A percentile compares a stretch with the other conserved stretches of the same genome.
Evolutionary conservation across 1,140 invertebrate genomes (phyloP).

Genomic region (Metopolophium dirhodum): DNA sequence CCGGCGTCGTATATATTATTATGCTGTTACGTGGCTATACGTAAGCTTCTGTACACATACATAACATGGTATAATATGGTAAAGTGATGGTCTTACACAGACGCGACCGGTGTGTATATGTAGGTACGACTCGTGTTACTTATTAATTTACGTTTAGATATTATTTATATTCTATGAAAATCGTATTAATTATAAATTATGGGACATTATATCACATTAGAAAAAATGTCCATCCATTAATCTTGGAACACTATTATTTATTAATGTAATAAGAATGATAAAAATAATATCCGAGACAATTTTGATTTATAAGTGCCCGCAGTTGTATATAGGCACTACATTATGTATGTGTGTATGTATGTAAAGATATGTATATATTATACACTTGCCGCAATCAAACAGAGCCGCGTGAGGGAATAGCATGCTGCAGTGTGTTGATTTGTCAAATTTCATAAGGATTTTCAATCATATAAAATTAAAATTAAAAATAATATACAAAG

Average conservation of each 20-base stretch:
- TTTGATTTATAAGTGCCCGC: conserved; percentile 8
- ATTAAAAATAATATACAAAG: no score
- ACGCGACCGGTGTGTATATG: background rate
- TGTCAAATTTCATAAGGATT: background rate
- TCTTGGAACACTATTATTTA: conserved; percentile 24
- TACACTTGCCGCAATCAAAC: background rate
- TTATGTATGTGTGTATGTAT: background rate
- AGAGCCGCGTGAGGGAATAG: background rate
- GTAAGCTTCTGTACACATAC: background rate
- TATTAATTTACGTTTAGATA: conserved; percentile 39
- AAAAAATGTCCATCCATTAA: conserved; percentile 25
- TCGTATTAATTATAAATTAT: conserved; percentile 36
- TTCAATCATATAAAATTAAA: no score
- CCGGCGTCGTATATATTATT: background rate
- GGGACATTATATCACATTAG: background rate
- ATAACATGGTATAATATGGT: background rate
- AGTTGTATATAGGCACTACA: background rate
- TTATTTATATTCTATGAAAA: background rate
- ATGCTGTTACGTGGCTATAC: background rate
- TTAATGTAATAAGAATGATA: background rate
- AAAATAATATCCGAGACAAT: conserved; percentile 1
- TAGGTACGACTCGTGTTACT: background rate
- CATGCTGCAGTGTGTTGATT: background rate
- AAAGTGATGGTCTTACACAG: background rate
- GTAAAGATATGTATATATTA: background rate